phyloP scores from a whole-genome alignment of 1,140 invertebrate genomes.

The Tigriopus japonicus region DNA sequence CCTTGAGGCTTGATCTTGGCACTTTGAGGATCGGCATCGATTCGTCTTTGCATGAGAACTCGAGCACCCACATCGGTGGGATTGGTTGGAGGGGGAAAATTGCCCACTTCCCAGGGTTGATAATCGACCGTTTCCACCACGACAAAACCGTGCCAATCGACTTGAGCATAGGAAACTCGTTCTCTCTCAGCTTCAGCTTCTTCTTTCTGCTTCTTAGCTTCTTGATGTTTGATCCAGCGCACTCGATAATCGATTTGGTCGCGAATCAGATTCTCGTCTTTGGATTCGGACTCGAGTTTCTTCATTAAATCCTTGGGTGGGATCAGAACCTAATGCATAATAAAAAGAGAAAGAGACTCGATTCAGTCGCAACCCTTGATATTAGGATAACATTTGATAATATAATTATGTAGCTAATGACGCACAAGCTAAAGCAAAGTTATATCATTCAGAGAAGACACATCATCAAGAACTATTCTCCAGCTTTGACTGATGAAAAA shows the following conservation, averaged over 20 bases:
- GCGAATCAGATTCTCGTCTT: constrained; percentile 50
- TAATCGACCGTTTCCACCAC: constrained; percentile 99
- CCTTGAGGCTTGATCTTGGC: constrained; percentile 57
- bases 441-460: too few relatives aligned
- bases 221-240: constrained; percentile 88
- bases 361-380: constrained; percentile 16
- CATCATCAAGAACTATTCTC: too few relatives aligned
- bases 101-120: constrained; percentile 82
- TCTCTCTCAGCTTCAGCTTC: constrained; percentile 89
- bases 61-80: constrained; percentile 89
- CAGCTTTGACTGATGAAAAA: too few relatives aligned
- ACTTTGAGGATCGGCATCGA: constrained; percentile 14
- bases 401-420: not conserved
- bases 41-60: constrained; percentile 50
- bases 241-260: constrained; percentile 84
- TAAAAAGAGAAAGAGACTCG: not conserved
- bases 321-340: constrained; percentile 45
- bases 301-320: constrained; percentile 75
- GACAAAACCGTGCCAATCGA: constrained; percentile 99
- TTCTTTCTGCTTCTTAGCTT: constrained; percentile 69
- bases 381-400: constrained; percentile 14
- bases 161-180: constrained; percentile 22
- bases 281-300: constrained; percentile 55
- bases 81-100: constrained; percentile 88
- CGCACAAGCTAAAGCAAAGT: too few relatives aligned